Conservation (phyloP, 2,797 vertebrate species). For the Podargus strigoides region DNA sequence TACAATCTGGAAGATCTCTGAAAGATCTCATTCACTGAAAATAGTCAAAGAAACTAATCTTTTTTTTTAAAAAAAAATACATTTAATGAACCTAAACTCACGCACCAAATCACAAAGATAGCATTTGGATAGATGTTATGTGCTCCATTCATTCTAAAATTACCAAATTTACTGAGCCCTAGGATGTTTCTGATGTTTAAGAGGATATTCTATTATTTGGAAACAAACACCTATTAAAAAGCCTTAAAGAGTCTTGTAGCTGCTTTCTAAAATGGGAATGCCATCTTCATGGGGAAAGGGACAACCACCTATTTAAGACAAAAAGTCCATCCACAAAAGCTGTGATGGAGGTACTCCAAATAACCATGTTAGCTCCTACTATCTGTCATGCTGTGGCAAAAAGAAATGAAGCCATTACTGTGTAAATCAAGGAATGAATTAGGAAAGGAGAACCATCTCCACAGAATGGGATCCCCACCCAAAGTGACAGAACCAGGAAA, state of each 20-base stretch:
- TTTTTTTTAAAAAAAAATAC: not conserved
- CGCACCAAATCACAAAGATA: not conserved
- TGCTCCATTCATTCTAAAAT: not conserved
- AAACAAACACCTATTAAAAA: not conserved
- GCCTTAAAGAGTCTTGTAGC: not conserved
- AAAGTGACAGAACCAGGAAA: conserved; percentile 40
- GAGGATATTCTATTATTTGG: not conserved
- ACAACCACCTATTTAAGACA: not conserved
- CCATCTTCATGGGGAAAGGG: not conserved
- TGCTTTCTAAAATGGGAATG: not conserved
- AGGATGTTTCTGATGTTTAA: not conserved
- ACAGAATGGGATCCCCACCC: not conserved
- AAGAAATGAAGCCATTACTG: not conserved
- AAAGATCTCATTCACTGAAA: not conserved
- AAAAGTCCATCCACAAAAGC: not conserved
- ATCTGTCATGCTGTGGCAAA: not conserved
- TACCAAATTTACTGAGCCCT: not conserved
- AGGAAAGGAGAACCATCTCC: not conserved
- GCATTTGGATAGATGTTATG: not conserved
- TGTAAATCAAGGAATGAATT: not conserved
- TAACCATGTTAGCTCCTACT: not conserved
- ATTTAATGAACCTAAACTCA: not conserved
- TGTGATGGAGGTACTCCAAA: not conserved
- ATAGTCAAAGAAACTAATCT: not conserved
- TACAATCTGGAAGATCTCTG: not conserved